Conservation (phyloP, 2,888 invertebrate species). For the Listrodromus nycthemerus region DNA sequence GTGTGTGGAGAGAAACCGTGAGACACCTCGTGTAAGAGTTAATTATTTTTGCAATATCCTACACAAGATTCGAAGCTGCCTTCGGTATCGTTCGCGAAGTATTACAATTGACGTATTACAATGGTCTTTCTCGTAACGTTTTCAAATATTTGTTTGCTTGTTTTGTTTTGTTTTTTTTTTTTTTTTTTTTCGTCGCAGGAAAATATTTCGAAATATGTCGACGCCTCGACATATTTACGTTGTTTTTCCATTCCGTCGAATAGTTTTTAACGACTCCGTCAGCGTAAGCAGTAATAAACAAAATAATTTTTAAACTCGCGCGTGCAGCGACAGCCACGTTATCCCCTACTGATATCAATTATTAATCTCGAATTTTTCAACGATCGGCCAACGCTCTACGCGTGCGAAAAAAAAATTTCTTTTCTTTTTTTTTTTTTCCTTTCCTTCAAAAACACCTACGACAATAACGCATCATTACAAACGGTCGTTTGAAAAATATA, state of each 20-base stretch:
- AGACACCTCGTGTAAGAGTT: constrained; percentile 1
- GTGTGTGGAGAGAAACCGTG: constrained; percentile 21
- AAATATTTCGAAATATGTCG: neutral
- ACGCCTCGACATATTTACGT: neutral
- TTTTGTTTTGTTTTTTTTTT: neutral
- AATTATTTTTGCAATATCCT: neutral
- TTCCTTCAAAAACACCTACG: constrained; percentile 9
- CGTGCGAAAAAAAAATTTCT: neutral
- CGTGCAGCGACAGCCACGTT: neutral
- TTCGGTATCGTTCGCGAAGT: constrained; percentile 23
- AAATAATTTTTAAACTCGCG: neutral
- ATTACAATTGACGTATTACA: constrained; percentile 34
- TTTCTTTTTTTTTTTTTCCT: no score
- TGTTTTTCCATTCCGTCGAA: neutral
- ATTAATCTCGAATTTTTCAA: constrained; percentile 10
- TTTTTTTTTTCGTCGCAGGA: neutral
- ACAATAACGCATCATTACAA: constrained; percentile 50
- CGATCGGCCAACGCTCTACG: constrained; percentile 1
- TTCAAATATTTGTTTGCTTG: neutral
- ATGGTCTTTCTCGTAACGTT: constrained; percentile 1
- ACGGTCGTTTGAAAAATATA: constrained; percentile 56
- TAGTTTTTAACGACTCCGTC: constrained; percentile 7
- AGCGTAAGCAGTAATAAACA: neutral
- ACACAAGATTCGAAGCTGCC: constrained; percentile 2
- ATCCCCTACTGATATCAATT: constrained; percentile 1